These are phyloP conservation scores for Chouioia cunea DNA, from an alignment of 2,888 invertebrate genomes.

Conservation along the genomic window DNA sequence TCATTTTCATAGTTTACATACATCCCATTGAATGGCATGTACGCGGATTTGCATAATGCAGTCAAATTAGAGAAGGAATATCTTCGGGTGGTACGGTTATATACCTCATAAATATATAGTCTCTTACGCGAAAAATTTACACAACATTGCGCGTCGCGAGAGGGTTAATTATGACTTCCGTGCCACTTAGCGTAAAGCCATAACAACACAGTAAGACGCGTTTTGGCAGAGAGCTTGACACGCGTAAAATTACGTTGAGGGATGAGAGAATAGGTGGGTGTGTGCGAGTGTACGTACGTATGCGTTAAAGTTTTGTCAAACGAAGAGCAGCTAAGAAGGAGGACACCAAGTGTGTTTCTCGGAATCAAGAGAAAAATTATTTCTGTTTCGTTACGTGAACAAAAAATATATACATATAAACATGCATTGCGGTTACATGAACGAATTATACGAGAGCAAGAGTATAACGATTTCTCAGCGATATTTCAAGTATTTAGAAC, in stretches of 20 bases:
- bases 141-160: conserved; percentile 5
- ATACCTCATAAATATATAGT: conserved; percentile 13
- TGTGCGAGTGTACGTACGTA: neutral
- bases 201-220: conserved; percentile 5
- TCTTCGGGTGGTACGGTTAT: too few species aligned
- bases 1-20: conserved; percentile 25
- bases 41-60: conserved; percentile 39
- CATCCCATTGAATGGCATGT: neutral
- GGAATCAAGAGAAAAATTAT: too few species aligned
- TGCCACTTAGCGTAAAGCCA: conserved; percentile 35
- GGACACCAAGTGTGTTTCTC: too few species aligned
- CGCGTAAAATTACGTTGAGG: conserved; percentile 27
- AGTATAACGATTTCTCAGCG: neutral
- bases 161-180: conserved; percentile 48
- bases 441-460: too few species aligned
- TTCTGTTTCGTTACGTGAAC: too few species aligned
- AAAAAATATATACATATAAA: too few species aligned
- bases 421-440: too few species aligned
- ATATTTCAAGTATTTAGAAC: too few species aligned
- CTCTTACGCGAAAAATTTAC: conserved; percentile 3
- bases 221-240: conserved; percentile 26
- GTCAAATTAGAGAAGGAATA: too few species aligned
- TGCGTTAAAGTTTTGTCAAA: neutral
- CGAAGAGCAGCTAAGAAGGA: neutral
- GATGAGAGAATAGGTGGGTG: neutral